phyloP scores from a whole-genome alignment of 1,140 invertebrate species.

The Drosophila subobscura region DNA sequence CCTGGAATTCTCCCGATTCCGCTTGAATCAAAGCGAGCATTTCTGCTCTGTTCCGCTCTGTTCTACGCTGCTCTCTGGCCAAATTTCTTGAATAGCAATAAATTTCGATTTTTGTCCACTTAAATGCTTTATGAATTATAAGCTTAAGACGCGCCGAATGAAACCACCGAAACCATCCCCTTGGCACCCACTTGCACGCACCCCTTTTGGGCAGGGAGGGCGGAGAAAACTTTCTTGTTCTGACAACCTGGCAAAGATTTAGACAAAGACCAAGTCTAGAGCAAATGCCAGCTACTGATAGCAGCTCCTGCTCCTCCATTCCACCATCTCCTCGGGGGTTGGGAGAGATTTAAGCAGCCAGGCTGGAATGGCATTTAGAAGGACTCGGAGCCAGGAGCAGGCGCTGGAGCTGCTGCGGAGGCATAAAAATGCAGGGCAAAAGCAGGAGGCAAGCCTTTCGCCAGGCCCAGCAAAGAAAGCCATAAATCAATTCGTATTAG shows the following conservation, averaged over 20 bases:
- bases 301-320: constrained; percentile 17
- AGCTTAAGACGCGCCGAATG: constrained; percentile 61
- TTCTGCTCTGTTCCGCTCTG: background rate
- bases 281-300: constrained; percentile 64
- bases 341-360: constrained; percentile 39
- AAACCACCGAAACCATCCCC: constrained; percentile 16
- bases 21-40: constrained; percentile 43
- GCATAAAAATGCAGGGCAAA: constrained; percentile 29
- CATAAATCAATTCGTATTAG: constrained; percentile 84
- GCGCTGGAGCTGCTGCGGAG: background rate
- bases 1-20: constrained; percentile 39
- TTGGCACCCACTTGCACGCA: constrained; percentile 8
- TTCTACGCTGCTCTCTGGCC: constrained; percentile 14
- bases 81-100: constrained; percentile 83
- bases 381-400: background rate
- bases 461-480: constrained; percentile 61
- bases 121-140: constrained; percentile 83
- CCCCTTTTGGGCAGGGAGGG: background rate
- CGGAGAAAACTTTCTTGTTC: constrained; percentile 57
- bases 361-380: constrained; percentile 28
- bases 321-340: constrained; percentile 23
- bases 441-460: constrained; percentile 64
- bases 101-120: constrained; percentile 83
- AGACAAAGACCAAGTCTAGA: constrained; percentile 64
- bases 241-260: constrained; percentile 74